These are phyloP conservation scores for Aplodontia rufa DNA, from an alignment of 2,113 vertebrate species.

Conservation along the genomic window DNA sequence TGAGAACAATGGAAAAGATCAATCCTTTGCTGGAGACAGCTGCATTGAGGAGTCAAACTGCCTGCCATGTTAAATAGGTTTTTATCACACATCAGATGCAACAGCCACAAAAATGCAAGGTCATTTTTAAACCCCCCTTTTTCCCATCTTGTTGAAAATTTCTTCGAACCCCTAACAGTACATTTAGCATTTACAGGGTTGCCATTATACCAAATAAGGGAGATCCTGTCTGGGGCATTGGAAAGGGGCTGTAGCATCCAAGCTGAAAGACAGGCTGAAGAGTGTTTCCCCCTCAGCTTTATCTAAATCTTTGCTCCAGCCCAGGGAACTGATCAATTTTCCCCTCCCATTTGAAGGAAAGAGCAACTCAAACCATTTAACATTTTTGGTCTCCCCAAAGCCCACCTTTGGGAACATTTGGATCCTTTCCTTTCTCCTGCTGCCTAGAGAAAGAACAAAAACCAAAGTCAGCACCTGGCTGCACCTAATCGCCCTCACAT, in stretches of 20 bases:
- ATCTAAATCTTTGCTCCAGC: neutral
- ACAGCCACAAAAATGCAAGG: neutral
- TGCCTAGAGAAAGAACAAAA: neutral
- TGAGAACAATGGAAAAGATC: neutral
- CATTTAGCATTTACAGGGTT: neutral
- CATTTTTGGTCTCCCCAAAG: neutral
- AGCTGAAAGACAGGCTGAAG: neutral
- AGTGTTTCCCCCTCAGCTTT: neutral
- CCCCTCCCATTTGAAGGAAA: neutral
- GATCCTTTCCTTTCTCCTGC: neutral
- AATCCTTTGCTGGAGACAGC: neutral
- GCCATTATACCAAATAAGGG: neutral
- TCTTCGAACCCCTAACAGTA: neutral
- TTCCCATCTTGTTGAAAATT: neutral
- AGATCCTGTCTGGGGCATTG: neutral
- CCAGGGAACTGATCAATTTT: neutral
- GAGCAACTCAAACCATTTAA: neutral
- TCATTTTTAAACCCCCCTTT: neutral
- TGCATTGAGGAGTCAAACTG: neutral
- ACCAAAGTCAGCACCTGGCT: neutral
- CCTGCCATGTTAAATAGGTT: neutral
- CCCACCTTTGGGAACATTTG: neutral
- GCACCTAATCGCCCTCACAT: neutral
- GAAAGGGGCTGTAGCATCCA: neutral
- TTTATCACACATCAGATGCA: neutral